Conservation (phyloP, 23 tunicate species). For the Diplosoma virens region DNA sequence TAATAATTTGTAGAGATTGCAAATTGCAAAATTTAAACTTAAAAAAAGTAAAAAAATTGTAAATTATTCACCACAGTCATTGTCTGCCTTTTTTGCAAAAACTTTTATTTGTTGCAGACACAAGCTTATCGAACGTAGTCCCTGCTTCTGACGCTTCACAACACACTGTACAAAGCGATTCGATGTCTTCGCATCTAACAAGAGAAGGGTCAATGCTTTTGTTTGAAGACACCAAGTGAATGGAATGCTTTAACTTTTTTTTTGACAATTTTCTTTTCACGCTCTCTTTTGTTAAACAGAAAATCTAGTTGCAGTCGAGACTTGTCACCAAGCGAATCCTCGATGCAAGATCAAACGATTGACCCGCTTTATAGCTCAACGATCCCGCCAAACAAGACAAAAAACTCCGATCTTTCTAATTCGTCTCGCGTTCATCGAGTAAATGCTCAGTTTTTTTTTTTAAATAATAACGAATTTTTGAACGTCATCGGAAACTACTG, state of each 20-base stretch:
- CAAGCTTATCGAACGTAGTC: conserved; percentile 15
- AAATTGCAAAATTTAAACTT: too few species aligned
- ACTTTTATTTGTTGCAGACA: too few species aligned
- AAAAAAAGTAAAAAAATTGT: too few species aligned
- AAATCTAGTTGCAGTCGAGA: conserved; percentile 46
- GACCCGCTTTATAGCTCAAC: conserved; percentile 58
- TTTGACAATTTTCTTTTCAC: neutral
- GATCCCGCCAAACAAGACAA: conserved; percentile 73
- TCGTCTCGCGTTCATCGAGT: conserved; percentile 36
- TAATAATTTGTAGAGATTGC: too few species aligned
- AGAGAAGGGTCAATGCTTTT: conserved; percentile 72
- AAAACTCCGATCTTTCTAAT: conserved; percentile 49
- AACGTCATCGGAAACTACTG: too few species aligned
- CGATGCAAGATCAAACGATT: conserved; percentile 19
- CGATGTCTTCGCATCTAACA: conserved; percentile 32
- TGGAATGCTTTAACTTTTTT: neutral
- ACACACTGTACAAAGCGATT: conserved; percentile 23
- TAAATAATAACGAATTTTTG: neutral
- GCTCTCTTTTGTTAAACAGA: too few species aligned
- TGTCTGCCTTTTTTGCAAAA: too few species aligned
- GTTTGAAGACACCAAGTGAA: conserved; percentile 62
- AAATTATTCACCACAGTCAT: too few species aligned
- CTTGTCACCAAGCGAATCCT: too few species aligned
- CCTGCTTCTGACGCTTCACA: conserved; percentile 19
- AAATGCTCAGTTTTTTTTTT: too few species aligned